A percentile compares a stretch with the other conserved stretches of the same genome.
Conservation (phyloP, 92 coral and sea anemone genomes). For the Phenganax subtilis region DNA sequence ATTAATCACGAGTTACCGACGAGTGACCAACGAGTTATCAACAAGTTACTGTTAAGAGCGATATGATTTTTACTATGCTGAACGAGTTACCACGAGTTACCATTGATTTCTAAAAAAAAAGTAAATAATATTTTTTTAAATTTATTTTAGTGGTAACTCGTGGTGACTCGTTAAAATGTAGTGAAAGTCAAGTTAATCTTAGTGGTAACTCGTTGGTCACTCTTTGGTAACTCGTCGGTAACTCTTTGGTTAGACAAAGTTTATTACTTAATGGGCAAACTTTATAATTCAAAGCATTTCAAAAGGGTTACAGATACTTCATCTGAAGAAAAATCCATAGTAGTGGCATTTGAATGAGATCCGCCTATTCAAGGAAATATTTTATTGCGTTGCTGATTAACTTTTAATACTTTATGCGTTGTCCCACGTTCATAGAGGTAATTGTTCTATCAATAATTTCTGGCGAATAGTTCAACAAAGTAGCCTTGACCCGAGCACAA, state of each 20-base stretch:
- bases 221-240: background rate
- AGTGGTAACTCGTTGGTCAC: slow-evolving; percentile 19
- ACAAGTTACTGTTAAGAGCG: slow-evolving; percentile 3
- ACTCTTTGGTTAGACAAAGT: no score
- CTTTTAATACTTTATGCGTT: slow-evolving; percentile 11
- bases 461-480: background rate
- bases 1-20: slow-evolving; percentile 2
- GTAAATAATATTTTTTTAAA: background rate
- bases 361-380: no score
- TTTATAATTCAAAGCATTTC: background rate
- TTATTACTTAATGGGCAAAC: background rate
- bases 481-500: slow-evolving; percentile 14
- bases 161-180: background rate
- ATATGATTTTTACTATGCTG: background rate
- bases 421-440: slow-evolving; percentile 10
- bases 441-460: slow-evolving; percentile 24
- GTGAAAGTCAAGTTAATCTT: background rate
- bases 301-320: no score
- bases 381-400: background rate
- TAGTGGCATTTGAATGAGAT: background rate
- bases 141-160: slow-evolving; percentile 7
- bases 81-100: background rate
- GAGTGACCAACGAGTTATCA: background rate
- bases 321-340: background rate
- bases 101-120: background rate